phyloP scores from a whole-genome alignment of 2,888 invertebrate species.

The Imbricaverruca yamaguchii region DNA sequence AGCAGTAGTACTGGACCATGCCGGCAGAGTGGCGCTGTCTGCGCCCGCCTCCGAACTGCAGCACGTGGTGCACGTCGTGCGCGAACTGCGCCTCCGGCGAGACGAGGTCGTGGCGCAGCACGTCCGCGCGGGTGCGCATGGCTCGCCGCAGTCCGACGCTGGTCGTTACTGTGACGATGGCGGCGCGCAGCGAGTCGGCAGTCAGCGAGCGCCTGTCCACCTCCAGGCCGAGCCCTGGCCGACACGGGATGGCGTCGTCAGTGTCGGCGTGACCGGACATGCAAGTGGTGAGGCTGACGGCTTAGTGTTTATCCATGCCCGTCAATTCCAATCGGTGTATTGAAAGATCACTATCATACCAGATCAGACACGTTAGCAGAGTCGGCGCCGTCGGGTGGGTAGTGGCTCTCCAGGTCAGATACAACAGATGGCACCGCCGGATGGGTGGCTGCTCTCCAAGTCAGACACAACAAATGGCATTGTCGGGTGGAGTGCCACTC shows the following conservation, averaged over 20 bases:
- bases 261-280: no score
- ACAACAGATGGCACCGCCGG: no score
- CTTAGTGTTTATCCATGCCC: no score
- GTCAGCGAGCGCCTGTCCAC: not conserved
- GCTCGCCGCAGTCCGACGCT: not conserved
- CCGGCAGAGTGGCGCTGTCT: not conserved
- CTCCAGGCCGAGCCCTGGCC: not conserved
- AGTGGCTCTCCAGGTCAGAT: no score
- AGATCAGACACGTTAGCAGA: no score
- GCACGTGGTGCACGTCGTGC: constrained; percentile 8
- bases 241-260: not conserved
- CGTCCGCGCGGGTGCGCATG: not conserved
- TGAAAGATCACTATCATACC: no score
- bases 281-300: no score
- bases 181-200: not conserved
- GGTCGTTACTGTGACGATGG: not conserved
- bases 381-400: no score
- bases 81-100: not conserved
- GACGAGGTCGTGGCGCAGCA: not conserved
- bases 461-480: no score
- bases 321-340: no score
- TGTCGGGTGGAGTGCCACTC: no score
- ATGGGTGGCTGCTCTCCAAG: no score
- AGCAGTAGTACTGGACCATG: constrained; percentile 5
- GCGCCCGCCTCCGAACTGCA: not conserved